Evolutionary conservation across 2,113 vertebrate genomes (phyloP).

Genomic region (Tragelaphus buxtoni): DNA sequence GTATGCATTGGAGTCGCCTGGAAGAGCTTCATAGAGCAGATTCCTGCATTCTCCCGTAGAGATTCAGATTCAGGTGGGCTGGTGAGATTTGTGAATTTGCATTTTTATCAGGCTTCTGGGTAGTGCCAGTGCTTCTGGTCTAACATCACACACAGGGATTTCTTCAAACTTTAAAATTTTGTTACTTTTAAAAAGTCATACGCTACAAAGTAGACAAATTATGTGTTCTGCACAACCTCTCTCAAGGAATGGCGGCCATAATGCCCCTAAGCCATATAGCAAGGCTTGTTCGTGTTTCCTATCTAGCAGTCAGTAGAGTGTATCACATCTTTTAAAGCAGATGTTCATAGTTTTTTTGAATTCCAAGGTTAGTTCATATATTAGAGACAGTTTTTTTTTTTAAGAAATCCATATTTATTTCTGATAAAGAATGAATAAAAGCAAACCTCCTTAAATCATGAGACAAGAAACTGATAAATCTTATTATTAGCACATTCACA

Average conservation of each 20-base stretch:
- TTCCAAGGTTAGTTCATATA: slow-evolving; percentile 20
- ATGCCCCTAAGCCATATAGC: neutral
- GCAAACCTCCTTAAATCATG: slow-evolving; percentile 29
- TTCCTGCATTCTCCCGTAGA: neutral
- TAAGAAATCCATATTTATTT: slow-evolving; percentile 10
- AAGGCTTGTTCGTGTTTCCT: neutral
- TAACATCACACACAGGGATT: neutral
- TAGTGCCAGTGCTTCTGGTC: neutral
- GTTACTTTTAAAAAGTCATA: neutral
- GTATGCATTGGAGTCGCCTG: neutral
- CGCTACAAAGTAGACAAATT: neutral
- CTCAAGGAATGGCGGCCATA: neutral
- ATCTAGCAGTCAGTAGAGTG: neutral
- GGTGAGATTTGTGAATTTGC: neutral
- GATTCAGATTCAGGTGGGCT: neutral
- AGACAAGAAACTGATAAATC: slow-evolving; percentile 15
- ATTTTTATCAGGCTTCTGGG: neutral
- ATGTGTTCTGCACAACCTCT: neutral
- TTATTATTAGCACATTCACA: slow-evolving; percentile 41
- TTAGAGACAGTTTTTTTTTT: neutral
- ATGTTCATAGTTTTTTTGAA: neutral
- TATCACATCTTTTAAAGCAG: neutral
- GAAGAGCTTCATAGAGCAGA: neutral
- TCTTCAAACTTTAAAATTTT: neutral
- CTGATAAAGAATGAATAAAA: slow-evolving; percentile 54